Base-by-base conservation (phyloP, 1,140 invertebrate genomes). In the Limonius californicus region DNA sequence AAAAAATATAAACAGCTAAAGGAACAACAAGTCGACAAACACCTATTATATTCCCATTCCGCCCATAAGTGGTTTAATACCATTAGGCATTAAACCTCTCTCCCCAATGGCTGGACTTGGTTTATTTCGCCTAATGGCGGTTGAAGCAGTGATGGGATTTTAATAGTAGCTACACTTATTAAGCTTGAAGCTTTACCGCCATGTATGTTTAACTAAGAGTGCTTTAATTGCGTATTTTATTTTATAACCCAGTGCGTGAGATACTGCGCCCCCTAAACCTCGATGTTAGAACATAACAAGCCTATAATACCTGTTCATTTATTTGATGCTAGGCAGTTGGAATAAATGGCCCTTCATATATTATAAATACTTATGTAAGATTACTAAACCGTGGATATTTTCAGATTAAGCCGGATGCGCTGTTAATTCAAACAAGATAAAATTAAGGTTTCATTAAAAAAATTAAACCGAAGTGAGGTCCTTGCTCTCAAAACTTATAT, bases 41-140 rank as follows among this genome's bases (percentile, higher is more conserved):
- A 62, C 62, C 64, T 69, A 70, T 72, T 72, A 72, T 68, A 66
- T 66, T 68, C 64, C 61, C 68, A 68, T 71, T 70, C 66, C 62
- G 60, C 62, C 59, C 63, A 53, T 63, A 69, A 63, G 63, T 65
- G 62, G 59, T 59, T 65, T 67, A 66, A 71, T 71, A 66, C 61
- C 70, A 70, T 71, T 70, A 71, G 64, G 62, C 68, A 67, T 66
- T 64, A 61, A 68, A 69, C 59, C 67, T 50, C 58, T 61, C 61
- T 68, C 64, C 64, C 66, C 62, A 68, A 68, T 66, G 71, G 60
- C 64, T 57, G 63, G 53, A 67, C 61, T 65, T 63, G 67, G 63
- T 71, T 65, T 69, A 72, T 62, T 70, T 62, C 58, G 60, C 56
- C 65, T 72, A 71, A 72, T 72, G 71, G 68, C 67, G 68, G 66